Evolutionary conservation across 1,140 invertebrate species (phyloP).

Genomic region (Thaumatotibia leucotreta): DNA sequence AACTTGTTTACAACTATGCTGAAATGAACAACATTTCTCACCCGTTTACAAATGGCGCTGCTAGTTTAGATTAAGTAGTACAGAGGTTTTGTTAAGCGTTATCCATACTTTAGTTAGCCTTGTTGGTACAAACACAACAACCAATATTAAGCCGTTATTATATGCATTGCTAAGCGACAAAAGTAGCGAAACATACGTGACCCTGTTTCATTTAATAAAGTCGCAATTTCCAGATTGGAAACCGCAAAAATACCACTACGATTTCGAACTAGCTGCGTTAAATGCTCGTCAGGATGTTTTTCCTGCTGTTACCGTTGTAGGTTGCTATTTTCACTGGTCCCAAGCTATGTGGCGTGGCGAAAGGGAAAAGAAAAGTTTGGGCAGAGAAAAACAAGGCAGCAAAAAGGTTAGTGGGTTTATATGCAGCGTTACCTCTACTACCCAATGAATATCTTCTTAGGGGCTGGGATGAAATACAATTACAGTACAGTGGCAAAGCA

Average conservation of each 20-base stretch:
- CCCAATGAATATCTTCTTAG: background rate
- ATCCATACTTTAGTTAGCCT: too few species aligned
- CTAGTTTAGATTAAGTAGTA: too few species aligned
- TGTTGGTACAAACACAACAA: background rate
- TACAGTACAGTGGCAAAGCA: background rate
- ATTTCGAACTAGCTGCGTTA: background rate
- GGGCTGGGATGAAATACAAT: background rate
- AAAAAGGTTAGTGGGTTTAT: background rate
- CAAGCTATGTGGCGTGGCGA: background rate
- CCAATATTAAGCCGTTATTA: background rate
- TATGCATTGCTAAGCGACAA: conserved; percentile 8
- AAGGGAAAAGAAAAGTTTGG: background rate
- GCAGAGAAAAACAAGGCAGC: background rate
- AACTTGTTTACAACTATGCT: too few species aligned
- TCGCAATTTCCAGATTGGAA: conserved; percentile 5
- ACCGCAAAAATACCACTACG: background rate
- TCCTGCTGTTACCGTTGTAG: background rate
- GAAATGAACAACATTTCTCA: too few species aligned
- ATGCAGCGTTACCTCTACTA: background rate
- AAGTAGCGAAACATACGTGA: conserved; percentile 4
- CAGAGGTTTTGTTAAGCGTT: too few species aligned
- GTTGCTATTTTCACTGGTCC: too few species aligned
- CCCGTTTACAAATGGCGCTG: too few species aligned
- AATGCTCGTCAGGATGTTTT: background rate
- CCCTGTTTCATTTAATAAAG: conserved; percentile 5